Base-by-base conservation (phyloP, 2,888 invertebrate species). In the Cepaea hortensis region DNA sequence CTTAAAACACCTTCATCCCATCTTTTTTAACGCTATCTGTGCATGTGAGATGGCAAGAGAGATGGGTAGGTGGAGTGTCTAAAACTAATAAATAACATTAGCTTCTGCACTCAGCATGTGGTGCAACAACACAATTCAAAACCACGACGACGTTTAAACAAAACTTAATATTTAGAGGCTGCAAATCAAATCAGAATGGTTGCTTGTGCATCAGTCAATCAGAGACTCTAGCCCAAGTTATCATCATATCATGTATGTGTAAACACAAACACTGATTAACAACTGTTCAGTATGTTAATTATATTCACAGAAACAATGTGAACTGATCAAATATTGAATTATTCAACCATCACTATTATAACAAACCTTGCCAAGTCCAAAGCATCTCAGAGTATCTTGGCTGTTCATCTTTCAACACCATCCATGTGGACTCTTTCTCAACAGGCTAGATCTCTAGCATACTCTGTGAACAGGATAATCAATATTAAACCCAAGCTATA, bases 211-310 rank as follows among this genome's bases (percentile, higher is more conserved):
- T 84, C 72, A 72, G 75, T 76, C 76, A 48, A 76, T 65, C 76
- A 65, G 76, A 76, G 76, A 84, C 76, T 76, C 73, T 84, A 75
- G 76, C 75, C 75, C 35, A 76, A 48, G 84, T 61, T 68, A 76
- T 75, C 73, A 83, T 83, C 62, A 73, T 83, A 55, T 55, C 35
- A 35, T 35, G n/a, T 4, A 15, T 20, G n/a, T n/a, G 7, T 1
- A n/a, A 20, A 20, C n/a, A 6, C 7, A 70, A 9, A n/a, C n/a
- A n/a, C n/a, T n/a, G n/a, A 65, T 9, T 15, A 65, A 15, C 65
- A 15, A 65, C 0, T 65, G 65, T 2, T 15, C 9, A 65, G n/a
- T n/a, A n/a, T n/a, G n/a, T n/a, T n/a, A n/a, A n/a, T n/a, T n/a
- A 15, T 65, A 65, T 15, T 65, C 65, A 65, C 2, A 65, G 9